A percentile compares a stretch with the other conserved stretches of the same genome.
Conservation (phyloP, 2,113 vertebrate species). For the Phocoena sinus region DNA sequence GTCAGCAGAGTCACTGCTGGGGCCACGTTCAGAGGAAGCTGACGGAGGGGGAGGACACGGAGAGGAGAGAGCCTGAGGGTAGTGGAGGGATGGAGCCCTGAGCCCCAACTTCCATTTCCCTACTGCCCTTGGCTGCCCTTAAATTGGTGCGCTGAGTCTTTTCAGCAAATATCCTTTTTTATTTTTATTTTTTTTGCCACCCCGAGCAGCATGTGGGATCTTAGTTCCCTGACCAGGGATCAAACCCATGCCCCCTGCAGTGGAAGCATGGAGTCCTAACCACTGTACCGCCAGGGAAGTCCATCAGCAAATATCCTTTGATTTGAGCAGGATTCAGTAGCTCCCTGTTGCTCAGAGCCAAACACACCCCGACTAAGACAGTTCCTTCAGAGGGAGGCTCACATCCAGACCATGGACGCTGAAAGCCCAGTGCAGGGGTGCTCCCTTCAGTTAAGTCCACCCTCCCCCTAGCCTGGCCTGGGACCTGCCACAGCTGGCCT, state of each 20-base stretch:
- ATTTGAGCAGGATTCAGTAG: neutral
- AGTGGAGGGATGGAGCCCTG: neutral
- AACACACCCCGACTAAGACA: neutral
- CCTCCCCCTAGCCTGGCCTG: neutral
- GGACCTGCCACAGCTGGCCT: neutral
- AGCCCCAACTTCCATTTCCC: neutral
- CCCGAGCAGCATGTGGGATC: no score
- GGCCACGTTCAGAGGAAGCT: neutral
- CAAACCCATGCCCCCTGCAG: no score
- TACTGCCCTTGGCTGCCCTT: neutral
- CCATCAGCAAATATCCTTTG: neutral
- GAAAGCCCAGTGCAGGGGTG: neutral
- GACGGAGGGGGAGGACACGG: rapidly evolving
- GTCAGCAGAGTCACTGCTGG: neutral
- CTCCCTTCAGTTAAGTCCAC: neutral
- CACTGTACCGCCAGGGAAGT: no score
- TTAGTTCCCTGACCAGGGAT: no score
- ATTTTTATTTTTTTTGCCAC: no score
- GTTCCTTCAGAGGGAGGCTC: neutral
- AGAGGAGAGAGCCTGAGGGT: neutral
- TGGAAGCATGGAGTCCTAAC: no score
- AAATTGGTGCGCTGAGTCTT: neutral
- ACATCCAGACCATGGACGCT: neutral
- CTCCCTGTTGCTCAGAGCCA: neutral
- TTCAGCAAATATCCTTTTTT: neutral